These are phyloP conservation scores for Zygaena filipendulae DNA, from an alignment of 2,888 invertebrate species.

Conservation along the genomic window DNA sequence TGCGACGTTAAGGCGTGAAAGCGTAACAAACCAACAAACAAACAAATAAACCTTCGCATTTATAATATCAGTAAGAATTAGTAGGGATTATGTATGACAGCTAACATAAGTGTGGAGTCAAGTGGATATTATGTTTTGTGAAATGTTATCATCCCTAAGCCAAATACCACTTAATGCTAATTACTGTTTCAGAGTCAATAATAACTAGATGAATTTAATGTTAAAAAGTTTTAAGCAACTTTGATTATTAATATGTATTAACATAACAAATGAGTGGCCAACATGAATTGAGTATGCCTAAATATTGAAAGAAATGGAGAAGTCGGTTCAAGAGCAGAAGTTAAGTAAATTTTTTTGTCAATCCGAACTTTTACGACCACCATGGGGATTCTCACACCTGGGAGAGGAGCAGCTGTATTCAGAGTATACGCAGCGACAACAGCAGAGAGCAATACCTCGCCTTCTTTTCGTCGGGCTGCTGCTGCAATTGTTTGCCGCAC, in stretches of 20 bases:
- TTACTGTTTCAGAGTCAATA: conserved; percentile 1
- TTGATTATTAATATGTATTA: no score
- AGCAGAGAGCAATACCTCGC: conserved; percentile 47
- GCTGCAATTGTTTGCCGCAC: conserved; percentile 38
- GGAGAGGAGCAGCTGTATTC: conserved; percentile 50
- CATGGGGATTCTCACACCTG: conserved; percentile 45
- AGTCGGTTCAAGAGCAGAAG: conserved; percentile 29
- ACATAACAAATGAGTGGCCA: no score
- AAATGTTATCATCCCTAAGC: no score
- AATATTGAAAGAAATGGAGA: conserved; percentile 40
- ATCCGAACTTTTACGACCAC: conserved; percentile 37
- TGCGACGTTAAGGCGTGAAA: no score
- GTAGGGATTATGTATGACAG: no score
- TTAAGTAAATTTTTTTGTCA: conserved; percentile 30
- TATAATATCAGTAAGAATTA: no score
- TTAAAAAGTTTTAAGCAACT: conserved; percentile 6
- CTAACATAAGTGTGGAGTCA: no score
- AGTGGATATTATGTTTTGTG: no score
- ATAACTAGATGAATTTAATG: conserved; percentile 4
- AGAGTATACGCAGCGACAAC: conserved; percentile 47
- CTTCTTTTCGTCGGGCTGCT: conserved; percentile 40
- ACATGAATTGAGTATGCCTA: no score
- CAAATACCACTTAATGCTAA: no score
- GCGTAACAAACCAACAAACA: no score
- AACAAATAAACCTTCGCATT: no score